Percentiles rank a stretch among this genome's conserved stretches.
Evolutionary conservation across 1,140 invertebrate genomes (phyloP).

Genomic region (Amphibalanus amphitrite): DNA sequence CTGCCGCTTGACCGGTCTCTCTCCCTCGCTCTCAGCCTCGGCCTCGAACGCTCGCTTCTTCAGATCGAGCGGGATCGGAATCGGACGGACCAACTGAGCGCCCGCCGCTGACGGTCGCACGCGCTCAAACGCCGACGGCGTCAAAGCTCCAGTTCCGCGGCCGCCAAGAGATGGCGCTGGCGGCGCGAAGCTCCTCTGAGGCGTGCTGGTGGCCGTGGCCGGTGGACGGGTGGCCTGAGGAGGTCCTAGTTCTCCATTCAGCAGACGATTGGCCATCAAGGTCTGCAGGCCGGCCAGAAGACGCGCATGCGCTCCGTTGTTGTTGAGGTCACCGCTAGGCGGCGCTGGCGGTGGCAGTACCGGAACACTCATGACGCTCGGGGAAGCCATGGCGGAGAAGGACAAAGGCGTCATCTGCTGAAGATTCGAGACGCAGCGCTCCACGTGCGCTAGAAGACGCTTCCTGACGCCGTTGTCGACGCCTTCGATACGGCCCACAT

Average conservation of each 20-base stretch:
- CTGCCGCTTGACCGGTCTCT: background rate
- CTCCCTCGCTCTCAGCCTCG: too few species aligned
- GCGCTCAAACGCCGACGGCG: background rate
- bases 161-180: background rate
- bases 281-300: too few species aligned
- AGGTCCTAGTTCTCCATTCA: background rate
- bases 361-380: conserved; percentile 1
- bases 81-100: background rate
- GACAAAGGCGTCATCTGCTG: conserved; percentile 42
- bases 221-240: background rate
- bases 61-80: background rate
- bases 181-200: background rate
- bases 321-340: background rate
- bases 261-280: background rate
- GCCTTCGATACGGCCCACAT: conserved; percentile 53
- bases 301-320: too few species aligned
- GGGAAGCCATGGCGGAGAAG: conserved; percentile 19
- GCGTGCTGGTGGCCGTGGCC: background rate
- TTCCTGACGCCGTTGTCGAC: conserved; percentile 49
- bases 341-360: background rate
- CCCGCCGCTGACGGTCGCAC: background rate
- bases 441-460: conserved; percentile 52
- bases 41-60: too few species aligned
- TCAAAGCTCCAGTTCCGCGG: background rate
- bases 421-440: conserved; percentile 50